A percentile compares a stretch with the other conserved stretches of the same genome.
phyloP scores from a whole-genome alignment of 2,797 vertebrate species.

The Fistularia tabacaria region DNA sequence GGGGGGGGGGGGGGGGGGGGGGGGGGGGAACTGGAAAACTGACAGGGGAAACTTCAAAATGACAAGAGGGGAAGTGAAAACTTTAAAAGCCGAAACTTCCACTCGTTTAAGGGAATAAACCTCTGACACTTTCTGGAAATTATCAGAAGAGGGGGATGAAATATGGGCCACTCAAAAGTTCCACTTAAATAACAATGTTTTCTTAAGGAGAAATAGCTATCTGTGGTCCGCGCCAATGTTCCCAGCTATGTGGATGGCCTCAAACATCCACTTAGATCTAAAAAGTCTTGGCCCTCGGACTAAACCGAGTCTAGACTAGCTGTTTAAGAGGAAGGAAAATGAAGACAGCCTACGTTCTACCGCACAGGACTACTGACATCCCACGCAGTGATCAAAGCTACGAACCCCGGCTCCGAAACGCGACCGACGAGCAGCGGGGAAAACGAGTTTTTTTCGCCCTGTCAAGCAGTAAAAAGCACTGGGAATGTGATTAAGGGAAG shows the following conservation, averaged over 20 bases:
- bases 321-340: constrained; percentile 24
- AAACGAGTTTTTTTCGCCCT: no score
- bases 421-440: no score
- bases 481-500: constrained; percentile 11
- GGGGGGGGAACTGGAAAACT: no score
- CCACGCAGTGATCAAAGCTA: constrained; percentile 12
- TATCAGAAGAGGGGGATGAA: constrained; percentile 3
- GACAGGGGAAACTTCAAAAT: no score
- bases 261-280: constrained; percentile 45
- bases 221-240: constrained; percentile 16
- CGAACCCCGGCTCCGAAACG: no score
- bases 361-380: constrained; percentile 22
- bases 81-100: no score
- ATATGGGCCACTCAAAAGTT: constrained; percentile 10
- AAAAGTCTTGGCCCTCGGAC: constrained; percentile 31
- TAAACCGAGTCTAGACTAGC: constrained; percentile 16
- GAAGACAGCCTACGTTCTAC: constrained; percentile 29
- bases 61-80: no score
- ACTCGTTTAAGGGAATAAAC: no score
- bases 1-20: no score
- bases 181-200: constrained; percentile 7
- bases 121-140: no score
- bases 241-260: constrained; percentile 2
- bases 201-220: not conserved
- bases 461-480: constrained; percentile 9